Conservation (phyloP, 2,797 vertebrate genomes). For the Decapterus maruadsi region DNA sequence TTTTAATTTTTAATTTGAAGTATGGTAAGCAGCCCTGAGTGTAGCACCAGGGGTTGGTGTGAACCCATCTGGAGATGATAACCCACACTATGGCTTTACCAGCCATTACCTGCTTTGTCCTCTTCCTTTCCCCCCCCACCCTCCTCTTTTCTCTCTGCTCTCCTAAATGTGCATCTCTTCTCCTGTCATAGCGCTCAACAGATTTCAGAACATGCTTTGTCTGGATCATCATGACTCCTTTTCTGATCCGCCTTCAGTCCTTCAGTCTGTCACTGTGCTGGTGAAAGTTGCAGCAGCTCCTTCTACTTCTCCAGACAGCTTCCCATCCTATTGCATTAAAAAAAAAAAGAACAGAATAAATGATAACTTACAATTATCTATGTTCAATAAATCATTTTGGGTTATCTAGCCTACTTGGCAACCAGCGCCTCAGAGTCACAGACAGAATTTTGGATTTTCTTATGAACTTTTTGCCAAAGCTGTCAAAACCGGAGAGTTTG, state of each 20-base stretch:
- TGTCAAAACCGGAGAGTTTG: constrained; percentile 9
- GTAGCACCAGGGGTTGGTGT: constrained; percentile 24
- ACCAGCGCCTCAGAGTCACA: neutral
- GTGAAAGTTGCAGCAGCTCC: constrained; percentile 15
- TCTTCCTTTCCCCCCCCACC: constrained; percentile 7
- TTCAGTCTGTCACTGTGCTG: constrained; percentile 14
- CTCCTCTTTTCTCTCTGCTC: constrained; percentile 27
- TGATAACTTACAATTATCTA: neutral
- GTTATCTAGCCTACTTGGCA: neutral
- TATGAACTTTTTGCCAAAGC: neutral
- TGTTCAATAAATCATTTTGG: neutral
- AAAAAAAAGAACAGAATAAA: neutral
- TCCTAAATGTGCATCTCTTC: constrained; percentile 23
- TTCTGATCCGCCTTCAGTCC: constrained; percentile 22
- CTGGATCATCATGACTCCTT: constrained; percentile 9
- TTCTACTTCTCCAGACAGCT: neutral
- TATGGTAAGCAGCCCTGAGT: neutral
- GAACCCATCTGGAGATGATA: constrained; percentile 62
- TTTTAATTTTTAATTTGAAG: too few species aligned
- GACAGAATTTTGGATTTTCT: neutral
- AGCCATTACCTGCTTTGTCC: constrained; percentile 45
- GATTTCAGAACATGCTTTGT: constrained; percentile 26
- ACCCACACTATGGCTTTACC: constrained; percentile 52
- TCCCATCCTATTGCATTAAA: neutral
- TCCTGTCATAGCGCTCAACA: neutral